phyloP scores from a whole-genome alignment of 2,113 vertebrate species.

The Malurus cyaneus region DNA sequence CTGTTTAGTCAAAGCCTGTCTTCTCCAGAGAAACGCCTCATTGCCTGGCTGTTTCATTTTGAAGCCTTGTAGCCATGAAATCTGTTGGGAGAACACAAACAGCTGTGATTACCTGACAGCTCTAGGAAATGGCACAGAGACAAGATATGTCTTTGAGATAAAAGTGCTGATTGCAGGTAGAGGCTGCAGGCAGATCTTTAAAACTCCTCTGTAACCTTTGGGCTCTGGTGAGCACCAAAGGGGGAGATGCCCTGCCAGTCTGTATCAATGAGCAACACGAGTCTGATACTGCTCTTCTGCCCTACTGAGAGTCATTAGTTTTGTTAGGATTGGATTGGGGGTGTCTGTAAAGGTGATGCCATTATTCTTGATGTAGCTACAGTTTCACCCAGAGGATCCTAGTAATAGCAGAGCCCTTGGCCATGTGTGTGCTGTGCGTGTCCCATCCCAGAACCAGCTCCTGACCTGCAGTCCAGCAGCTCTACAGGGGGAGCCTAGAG shows the following conservation, averaged over 20 bases:
- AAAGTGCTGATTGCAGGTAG: neutral
- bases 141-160: neutral
- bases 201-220: neutral
- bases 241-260: neutral
- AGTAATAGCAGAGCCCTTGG: neutral
- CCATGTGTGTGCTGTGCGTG: accelerated
- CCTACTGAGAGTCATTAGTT: neutral
- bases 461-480: neutral
- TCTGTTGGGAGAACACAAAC: conserved; percentile 41
- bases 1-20: conserved; percentile 9
- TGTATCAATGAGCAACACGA: neutral
- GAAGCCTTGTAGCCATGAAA: conserved; percentile 41
- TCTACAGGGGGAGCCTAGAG: accelerated
- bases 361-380: neutral
- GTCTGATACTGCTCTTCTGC: neutral
- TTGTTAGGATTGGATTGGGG: neutral
- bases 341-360: neutral
- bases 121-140: conserved; percentile 23
- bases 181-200: conserved; percentile 2
- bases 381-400: neutral
- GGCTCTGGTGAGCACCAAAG: neutral
- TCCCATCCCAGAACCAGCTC: neutral
- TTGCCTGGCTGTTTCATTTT: conserved; percentile 25
- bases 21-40: neutral
- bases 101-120: conserved; percentile 48